These are phyloP conservation scores for Orthosia incerta DNA, from an alignment of 2,888 invertebrate species.

Conservation along the genomic window DNA sequence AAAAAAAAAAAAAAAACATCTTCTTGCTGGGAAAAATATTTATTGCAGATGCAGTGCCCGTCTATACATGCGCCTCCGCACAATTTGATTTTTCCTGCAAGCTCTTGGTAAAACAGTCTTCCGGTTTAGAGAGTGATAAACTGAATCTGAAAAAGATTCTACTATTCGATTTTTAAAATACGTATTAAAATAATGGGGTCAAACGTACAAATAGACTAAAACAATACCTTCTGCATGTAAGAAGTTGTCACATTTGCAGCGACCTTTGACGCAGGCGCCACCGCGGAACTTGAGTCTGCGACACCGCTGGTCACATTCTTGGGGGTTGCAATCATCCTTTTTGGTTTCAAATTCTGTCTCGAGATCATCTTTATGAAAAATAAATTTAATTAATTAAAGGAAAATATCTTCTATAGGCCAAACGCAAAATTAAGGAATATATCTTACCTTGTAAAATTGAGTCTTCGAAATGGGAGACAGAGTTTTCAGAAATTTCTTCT, in stretches of 20 bases:
- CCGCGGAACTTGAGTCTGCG: conserved; percentile 7
- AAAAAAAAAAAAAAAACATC: no score
- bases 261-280: conserved; percentile 42
- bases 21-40: neutral
- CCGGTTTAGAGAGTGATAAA: neutral
- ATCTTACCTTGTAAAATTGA: neutral
- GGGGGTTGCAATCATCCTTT: conserved; percentile 2
- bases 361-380: conserved; percentile 10
- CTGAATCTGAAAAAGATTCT: neutral
- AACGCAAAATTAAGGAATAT: neutral
- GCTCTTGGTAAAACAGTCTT: neutral
- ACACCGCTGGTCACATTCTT: conserved; percentile 18
- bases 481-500: neutral
- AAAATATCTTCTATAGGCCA: no score
- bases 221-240: conserved; percentile 2
- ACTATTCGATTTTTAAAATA: neutral
- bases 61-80: neutral
- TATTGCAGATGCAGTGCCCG: neutral
- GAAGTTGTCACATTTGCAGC: conserved; percentile 46
- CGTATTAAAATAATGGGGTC: no score
- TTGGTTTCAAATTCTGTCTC: neutral
- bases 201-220: neutral
- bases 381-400: neutral
- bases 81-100: no score
- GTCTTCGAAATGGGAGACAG: neutral